These are phyloP conservation scores for Globicephala melas DNA, from an alignment of 2,113 vertebrate genomes.

Conservation along the genomic window DNA sequence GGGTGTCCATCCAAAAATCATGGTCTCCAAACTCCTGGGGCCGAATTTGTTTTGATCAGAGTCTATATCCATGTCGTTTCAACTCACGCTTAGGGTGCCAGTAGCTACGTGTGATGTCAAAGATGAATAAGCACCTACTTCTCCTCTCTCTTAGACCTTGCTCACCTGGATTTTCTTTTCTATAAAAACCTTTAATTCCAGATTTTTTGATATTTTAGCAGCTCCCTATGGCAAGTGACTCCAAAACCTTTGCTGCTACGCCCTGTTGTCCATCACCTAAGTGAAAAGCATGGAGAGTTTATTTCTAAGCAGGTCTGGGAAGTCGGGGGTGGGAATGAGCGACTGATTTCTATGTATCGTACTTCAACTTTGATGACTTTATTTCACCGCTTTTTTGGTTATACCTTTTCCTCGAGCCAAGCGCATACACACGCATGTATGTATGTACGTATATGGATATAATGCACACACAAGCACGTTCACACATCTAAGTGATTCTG, in stretches of 20 bases:
- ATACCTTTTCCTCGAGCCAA: neutral
- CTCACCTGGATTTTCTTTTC: slow-evolving; percentile 2
- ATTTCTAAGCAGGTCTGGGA: slow-evolving; percentile 24
- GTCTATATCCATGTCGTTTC: neutral
- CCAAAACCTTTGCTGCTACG: neutral
- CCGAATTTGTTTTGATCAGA: neutral
- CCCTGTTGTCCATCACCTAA: neutral
- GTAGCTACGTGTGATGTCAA: neutral
- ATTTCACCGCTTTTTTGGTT: neutral
- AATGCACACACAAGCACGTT: neutral
- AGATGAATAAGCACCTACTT: neutral
- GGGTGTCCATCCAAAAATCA: neutral
- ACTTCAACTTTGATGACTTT: neutral
- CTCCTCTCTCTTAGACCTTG: neutral
- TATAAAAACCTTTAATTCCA: neutral
- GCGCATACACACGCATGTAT: neutral
- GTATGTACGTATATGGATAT: neutral
- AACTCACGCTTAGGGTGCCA: neutral
- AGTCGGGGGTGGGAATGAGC: neutral
- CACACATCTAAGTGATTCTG: neutral
- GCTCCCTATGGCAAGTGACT: neutral
- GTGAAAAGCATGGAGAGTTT: neutral
- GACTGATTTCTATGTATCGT: neutral
- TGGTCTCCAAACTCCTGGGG: neutral
- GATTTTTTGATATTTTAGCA: neutral